Evolutionary conservation across 1,140 invertebrate species (phyloP), one percentile per base, ranked within the genome.

Genomic region (Pogonus chalceus): DNA sequence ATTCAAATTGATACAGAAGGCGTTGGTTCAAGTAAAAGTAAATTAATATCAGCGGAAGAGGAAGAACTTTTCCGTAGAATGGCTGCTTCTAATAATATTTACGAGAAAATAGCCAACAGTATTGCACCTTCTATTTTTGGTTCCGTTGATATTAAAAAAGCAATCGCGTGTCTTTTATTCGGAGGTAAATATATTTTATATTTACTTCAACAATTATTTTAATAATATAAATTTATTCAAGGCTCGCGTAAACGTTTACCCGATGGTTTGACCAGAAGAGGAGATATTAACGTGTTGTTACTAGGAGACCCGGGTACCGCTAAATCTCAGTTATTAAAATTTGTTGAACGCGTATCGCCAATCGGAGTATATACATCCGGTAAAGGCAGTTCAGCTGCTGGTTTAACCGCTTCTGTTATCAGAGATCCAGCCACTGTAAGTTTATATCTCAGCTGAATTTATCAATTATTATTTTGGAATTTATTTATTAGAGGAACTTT

Each of bases 291-390:
- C 70, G 77, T 99, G 2, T 71, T 99, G 2, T 76, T 99, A 49
- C 73, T 99, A 1, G 97, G 97, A 53, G 97, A 99, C 77, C 97
- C 97, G 22, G 96, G 97, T 65, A 99, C 97, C 2, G 97, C 97
- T 4, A 99, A 99, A 69, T 96, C 92, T 18, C 97, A 99, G 68
- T 70, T 99, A 23, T 73, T 99, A 0, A 99, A 99, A 72, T 99
- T 99, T 73, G 95, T 97, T 1, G 94, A 99, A 71, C 85, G 85
- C 65, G 93, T 96, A 4, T 82, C 96, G 0, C 97, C 97, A 0
- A 92, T 98, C 64, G 94, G 85, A 12, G 88, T 98, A 2, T 99
- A 99, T 65, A 99, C 97, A 0, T 98, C 95, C 0, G 97, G 96
- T 1, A 99, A 99, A 77, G 97, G 96, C 0, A 97, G 93, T 54